A percentile compares a stretch with the other conserved stretches of the same genome.
Evolutionary conservation across 1,140 invertebrate genomes (phyloP).

Genomic region (Drosophila neocordata): DNA sequence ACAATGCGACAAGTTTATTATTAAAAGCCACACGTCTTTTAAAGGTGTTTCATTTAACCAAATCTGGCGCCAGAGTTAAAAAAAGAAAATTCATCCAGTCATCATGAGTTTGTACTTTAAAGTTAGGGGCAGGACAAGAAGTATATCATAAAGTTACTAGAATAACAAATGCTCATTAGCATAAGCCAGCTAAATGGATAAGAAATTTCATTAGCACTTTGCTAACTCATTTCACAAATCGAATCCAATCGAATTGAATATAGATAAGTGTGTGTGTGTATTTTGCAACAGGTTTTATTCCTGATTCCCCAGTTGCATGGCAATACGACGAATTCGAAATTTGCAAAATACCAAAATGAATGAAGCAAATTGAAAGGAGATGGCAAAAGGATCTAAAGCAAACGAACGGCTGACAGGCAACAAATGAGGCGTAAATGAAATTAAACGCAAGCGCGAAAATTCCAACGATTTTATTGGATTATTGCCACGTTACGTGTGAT

Average conservation of each 20-base stretch:
- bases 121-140: neutral
- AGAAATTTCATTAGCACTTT: slow-evolving; percentile 40
- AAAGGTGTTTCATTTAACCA: slow-evolving; percentile 58
- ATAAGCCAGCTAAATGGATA: slow-evolving; percentile 53
- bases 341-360: slow-evolving; percentile 20
- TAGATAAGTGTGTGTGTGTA: no score
- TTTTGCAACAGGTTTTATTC: slow-evolving; percentile 40
- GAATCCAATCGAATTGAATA: slow-evolving; percentile 21
- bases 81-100: slow-evolving; percentile 33
- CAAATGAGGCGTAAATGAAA: slow-evolving; percentile 78
- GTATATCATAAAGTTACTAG: neutral
- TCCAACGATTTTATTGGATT: slow-evolving; percentile 72
- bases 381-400: slow-evolving; percentile 2
- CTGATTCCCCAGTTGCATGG: slow-evolving; percentile 2
- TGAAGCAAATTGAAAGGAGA: slow-evolving; percentile 11
- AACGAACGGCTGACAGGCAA: slow-evolving; percentile 46
- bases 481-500: slow-evolving; percentile 47
- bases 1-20: slow-evolving; percentile 77
- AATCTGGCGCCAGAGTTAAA: slow-evolving; percentile 29
- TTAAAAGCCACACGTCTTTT: slow-evolving; percentile 11
- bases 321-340: slow-evolving; percentile 2
- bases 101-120: slow-evolving; percentile 38
- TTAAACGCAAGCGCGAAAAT: slow-evolving; percentile 79
- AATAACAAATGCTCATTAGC: slow-evolving; percentile 62
- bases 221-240: slow-evolving; percentile 17